Evolutionary conservation across 1,140 invertebrate genomes (phyloP).

Genomic region (Tenebrio molitor): DNA sequence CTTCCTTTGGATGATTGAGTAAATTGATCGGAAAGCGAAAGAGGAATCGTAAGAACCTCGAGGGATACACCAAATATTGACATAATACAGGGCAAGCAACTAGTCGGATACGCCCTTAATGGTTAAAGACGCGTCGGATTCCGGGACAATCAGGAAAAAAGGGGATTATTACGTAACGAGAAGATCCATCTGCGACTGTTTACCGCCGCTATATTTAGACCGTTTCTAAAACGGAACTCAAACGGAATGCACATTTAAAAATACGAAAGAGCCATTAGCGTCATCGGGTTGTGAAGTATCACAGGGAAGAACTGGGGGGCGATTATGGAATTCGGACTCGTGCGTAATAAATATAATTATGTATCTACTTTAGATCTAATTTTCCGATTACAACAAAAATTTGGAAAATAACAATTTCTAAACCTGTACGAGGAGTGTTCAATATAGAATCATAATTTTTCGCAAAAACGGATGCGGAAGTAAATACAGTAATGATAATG

Average conservation of each 20-base stretch:
- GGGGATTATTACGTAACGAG: conserved; percentile 13
- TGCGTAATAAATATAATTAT: too few species aligned
- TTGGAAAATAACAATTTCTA: too few species aligned
- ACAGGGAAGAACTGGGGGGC: conserved; percentile 9
- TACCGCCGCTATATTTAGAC: conserved; percentile 29
- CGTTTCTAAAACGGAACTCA: conserved; percentile 36
- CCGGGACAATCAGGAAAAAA: conserved; percentile 15
- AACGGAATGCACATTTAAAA: conserved; percentile 40
- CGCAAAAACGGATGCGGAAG: too few species aligned
- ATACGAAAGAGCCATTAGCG: conserved; percentile 36
- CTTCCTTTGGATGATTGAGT: conserved; percentile 16
- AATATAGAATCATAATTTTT: too few species aligned
- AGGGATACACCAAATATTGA: conserved; percentile 23
- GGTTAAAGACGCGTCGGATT: conserved; percentile 6
- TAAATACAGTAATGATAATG: too few species aligned
- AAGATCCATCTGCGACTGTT: conserved; percentile 34
- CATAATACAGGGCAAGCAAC: conserved; percentile 5
- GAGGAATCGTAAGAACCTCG: conserved; percentile 5
- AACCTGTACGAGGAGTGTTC: too few species aligned
- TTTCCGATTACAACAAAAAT: too few species aligned
- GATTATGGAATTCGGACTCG: background rate
- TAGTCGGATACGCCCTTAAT: conserved; percentile 6
- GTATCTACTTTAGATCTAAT: too few species aligned
- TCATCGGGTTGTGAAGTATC: conserved; percentile 21
- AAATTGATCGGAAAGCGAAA: conserved; percentile 21